Conservation (phyloP, 1,140 invertebrate genomes). For the Ceratina australensis region DNA sequence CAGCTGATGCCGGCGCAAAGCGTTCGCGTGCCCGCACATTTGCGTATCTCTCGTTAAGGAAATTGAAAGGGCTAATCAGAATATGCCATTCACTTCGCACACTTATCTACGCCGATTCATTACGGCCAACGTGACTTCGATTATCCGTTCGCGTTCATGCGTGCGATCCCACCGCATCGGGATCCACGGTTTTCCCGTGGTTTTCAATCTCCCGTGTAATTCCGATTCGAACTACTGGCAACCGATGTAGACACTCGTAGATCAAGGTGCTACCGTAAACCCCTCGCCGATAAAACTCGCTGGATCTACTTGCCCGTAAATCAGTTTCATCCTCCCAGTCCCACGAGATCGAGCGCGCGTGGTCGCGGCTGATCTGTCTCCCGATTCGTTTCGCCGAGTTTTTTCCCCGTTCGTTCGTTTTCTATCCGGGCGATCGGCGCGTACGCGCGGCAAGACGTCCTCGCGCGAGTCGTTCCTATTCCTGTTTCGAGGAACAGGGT, state of each 20-base stretch:
- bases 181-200: background rate
- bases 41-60: too few relatives aligned
- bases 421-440: constrained; percentile 30
- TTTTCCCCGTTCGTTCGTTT: constrained; percentile 36
- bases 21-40: too few relatives aligned
- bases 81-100: too few relatives aligned
- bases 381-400: constrained; percentile 46
- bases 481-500: constrained; percentile 38
- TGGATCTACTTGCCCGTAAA: constrained; percentile 5
- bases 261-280: background rate
- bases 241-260: background rate
- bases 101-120: too few relatives aligned
- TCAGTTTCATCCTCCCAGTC: background rate
- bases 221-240: background rate
- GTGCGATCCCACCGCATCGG: too few relatives aligned
- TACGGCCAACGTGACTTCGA: too few relatives aligned
- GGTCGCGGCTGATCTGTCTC: constrained; percentile 44
- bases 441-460: constrained; percentile 17
- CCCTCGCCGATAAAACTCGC: background rate
- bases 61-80: too few relatives aligned
- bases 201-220: constrained; percentile 1
- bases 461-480: constrained; percentile 22
- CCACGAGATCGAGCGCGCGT: constrained; percentile 35
- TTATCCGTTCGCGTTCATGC: too few relatives aligned
- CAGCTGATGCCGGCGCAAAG: too few relatives aligned